Evolutionary conservation across 2,888 invertebrate species (phyloP).

Genomic region (Melanargia galathea): DNA sequence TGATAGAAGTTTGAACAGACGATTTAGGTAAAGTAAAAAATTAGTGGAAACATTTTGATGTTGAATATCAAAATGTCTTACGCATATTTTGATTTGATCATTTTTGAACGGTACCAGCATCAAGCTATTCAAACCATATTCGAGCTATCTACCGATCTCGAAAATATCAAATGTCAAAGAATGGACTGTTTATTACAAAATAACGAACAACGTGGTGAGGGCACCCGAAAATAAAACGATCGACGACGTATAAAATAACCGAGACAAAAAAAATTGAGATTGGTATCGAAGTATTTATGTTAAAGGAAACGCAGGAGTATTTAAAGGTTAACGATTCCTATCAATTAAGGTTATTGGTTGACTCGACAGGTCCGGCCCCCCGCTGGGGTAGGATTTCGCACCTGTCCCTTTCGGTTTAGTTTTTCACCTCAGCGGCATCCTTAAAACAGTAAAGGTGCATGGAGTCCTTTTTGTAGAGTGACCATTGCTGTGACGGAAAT

Average conservation of each 20-base stretch:
- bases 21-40: too few relatives aligned
- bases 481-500: constrained; percentile 43
- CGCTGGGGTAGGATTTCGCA: constrained; percentile 72
- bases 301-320: constrained; percentile 71
- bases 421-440: constrained; percentile 68
- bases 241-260: constrained; percentile 71
- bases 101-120: too few relatives aligned
- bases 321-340: constrained; percentile 80
- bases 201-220: constrained; percentile 70
- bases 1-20: too few relatives aligned
- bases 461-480: constrained; percentile 47
- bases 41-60: too few relatives aligned
- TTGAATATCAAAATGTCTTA: too few relatives aligned
- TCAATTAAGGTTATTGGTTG: constrained; percentile 81
- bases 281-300: constrained; percentile 78
- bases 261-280: constrained; percentile 68
- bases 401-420: constrained; percentile 52
- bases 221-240: constrained; percentile 81
- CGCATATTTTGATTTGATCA: too few relatives aligned
- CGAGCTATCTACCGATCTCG: constrained; percentile 65
- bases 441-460: constrained; percentile 66
- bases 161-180: constrained; percentile 80
- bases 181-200: constrained; percentile 79
- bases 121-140: constrained; percentile 50
- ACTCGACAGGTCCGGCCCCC: constrained; percentile 71